phyloP scores from a whole-genome alignment of 2,797 vertebrate species.

The Eospalax fontanierii region DNA sequence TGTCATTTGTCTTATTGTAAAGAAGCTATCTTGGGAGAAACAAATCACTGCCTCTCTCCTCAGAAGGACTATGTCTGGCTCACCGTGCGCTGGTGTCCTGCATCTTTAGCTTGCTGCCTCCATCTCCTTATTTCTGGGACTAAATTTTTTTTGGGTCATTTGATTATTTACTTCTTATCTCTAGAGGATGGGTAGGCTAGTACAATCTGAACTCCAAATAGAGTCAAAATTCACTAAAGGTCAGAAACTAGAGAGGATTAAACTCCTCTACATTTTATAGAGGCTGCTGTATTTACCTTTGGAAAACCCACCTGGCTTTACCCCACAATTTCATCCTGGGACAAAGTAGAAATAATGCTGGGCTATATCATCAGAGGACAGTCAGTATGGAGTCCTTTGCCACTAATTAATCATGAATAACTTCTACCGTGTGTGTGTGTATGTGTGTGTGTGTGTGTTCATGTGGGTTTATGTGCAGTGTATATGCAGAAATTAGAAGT shows the following conservation, averaged over 20 bases:
- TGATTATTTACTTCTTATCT: constrained; percentile 80
- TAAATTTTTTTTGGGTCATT: constrained; percentile 70
- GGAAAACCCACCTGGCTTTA: constrained; percentile 74
- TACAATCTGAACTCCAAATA: constrained; percentile 72
- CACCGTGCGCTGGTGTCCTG: background rate
- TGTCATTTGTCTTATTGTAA: constrained; percentile 37
- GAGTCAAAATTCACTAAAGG: constrained; percentile 74
- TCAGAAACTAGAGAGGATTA: constrained; percentile 73
- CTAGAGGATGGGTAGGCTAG: constrained; percentile 49
- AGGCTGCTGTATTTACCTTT: constrained; percentile 68
- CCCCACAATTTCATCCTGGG: constrained; percentile 75
- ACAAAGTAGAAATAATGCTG: constrained; percentile 57
- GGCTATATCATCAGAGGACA: constrained; percentile 3
- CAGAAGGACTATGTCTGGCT: background rate
- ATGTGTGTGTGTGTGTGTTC: background rate
- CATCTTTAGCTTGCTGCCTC: background rate
- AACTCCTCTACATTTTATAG: constrained; percentile 58
- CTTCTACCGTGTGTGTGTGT: too few species aligned
- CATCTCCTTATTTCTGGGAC: constrained; percentile 15
- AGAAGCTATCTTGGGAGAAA: background rate
- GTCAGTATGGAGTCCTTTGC: background rate
- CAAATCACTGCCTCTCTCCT: background rate
- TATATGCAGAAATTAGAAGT: background rate
- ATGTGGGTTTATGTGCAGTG: background rate
- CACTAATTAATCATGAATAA: background rate